phyloP scores from a whole-genome alignment of 2,113 vertebrate genomes.

The Limnothrissa miodon region DNA sequence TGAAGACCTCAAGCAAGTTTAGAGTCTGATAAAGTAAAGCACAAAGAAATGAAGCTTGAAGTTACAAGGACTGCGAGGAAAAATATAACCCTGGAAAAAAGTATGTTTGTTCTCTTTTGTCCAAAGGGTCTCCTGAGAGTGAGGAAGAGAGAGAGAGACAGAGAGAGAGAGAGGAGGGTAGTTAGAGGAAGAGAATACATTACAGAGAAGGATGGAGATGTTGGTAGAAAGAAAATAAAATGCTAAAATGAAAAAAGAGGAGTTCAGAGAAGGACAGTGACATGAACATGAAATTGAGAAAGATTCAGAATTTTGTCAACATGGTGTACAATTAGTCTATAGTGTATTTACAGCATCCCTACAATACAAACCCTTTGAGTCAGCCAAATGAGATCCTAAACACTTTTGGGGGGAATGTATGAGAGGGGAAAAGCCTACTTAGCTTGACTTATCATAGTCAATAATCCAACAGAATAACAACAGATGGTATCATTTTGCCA shows the following conservation, averaged over 20 bases:
- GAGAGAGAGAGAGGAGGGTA: background rate
- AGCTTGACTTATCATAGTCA: conserved; percentile 23
- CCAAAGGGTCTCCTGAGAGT: background rate
- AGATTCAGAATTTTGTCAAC: background rate
- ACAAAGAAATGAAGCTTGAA: background rate
- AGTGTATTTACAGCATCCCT: background rate
- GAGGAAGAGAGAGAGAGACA: background rate
- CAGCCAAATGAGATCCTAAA: background rate
- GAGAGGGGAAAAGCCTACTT: background rate
- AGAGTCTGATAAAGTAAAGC: conserved; percentile 16
- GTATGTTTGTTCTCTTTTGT: conserved; percentile 1
- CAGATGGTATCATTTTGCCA: conserved; percentile 57
- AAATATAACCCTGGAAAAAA: background rate
- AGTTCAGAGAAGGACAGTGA: too few relatives aligned
- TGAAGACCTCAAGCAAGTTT: background rate
- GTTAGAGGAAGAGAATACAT: background rate
- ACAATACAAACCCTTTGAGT: background rate
- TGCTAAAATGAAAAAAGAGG: too few relatives aligned
- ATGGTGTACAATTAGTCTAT: too few relatives aligned
- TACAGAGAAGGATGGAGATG: background rate
- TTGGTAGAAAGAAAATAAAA: background rate
- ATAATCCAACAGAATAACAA: conserved; percentile 45
- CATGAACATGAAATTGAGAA: background rate
- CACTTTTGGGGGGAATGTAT: background rate
- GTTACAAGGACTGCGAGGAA: conserved; percentile 8